These are phyloP conservation scores for Galeopterus variegatus DNA, from an alignment of 2,113 vertebrate genomes.

Conservation along the genomic window DNA sequence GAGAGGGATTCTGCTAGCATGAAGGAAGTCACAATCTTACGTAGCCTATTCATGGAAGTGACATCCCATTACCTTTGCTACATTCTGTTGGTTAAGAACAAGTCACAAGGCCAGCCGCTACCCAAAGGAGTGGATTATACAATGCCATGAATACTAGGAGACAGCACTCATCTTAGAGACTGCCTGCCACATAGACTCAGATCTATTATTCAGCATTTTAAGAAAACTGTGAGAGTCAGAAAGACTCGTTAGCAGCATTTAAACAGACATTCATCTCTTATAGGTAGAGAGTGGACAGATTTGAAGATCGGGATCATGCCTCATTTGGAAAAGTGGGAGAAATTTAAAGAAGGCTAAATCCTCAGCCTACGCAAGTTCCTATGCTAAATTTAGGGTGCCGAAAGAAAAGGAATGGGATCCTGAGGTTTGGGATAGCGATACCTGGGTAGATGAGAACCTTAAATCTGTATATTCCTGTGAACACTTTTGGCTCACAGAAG, in stretches of 20 bases:
- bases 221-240: slow-evolving; percentile 12
- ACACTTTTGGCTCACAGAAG: background rate
- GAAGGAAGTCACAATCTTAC: slow-evolving; percentile 1
- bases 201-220: slow-evolving; percentile 13
- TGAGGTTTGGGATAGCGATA: background rate
- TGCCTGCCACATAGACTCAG: background rate
- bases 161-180: background rate
- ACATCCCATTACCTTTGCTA: background rate
- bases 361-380: background rate
- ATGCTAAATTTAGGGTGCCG: background rate
- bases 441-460: background rate
- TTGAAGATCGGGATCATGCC: background rate
- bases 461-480: background rate
- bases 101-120: background rate
- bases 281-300: slow-evolving; percentile 7
- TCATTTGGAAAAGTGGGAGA: background rate
- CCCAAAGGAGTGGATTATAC: background rate
- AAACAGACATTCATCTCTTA: background rate
- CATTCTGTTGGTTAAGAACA: background rate
- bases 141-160: background rate
- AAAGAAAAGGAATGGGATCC: background rate
- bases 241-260: background rate
- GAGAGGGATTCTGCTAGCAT: slow-evolving; percentile 9
- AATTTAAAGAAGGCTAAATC: slow-evolving; percentile 36
- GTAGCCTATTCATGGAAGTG: slow-evolving; percentile 35